Evolutionary conservation across 2,888 invertebrate species (phyloP).

Genomic region (Drosophila vallismaia): DNA sequence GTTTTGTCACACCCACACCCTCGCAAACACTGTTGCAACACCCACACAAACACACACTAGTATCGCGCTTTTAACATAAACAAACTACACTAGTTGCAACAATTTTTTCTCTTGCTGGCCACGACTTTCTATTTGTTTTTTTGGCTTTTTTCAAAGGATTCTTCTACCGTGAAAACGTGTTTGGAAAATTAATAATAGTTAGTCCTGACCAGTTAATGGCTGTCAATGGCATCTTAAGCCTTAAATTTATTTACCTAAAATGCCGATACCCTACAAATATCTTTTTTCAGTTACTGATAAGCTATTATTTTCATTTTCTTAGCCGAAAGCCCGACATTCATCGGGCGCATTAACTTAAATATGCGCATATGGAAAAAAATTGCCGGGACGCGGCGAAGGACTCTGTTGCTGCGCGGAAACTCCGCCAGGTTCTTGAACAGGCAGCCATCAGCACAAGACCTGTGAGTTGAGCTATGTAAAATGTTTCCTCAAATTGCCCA

Average conservation of each 20-base stretch:
- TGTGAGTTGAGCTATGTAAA: constrained; percentile 12
- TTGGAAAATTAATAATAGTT: constrained; percentile 61
- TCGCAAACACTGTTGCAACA: constrained; percentile 27
- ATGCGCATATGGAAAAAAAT: constrained; percentile 28
- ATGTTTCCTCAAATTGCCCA: constrained; percentile 11
- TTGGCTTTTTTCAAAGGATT: constrained; percentile 14
- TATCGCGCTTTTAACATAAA: constrained; percentile 61
- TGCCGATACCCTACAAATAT: too few relatives aligned
- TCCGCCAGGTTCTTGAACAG: background rate
- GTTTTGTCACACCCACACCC: constrained; percentile 57
- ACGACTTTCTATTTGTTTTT: constrained; percentile 43
- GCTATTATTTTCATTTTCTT: too few relatives aligned
- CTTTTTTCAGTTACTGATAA: too few relatives aligned
- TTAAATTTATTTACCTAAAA: background rate
- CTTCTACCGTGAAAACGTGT: constrained; percentile 53
- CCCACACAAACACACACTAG: constrained; percentile 25
- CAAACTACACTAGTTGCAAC: constrained; percentile 59
- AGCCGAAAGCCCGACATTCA: too few relatives aligned
- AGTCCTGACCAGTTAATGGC: background rate
- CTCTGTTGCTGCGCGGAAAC: constrained; percentile 7
- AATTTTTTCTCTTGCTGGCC: constrained; percentile 32
- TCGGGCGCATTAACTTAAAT: background rate
- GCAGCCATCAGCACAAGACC: constrained; percentile 2
- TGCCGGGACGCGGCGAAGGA: constrained; percentile 7
- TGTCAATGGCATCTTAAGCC: background rate